A percentile compares a stretch with the other conserved stretches of the same genome.
phyloP scores from a whole-genome alignment of 2,797 vertebrate species.

The Aplochiton taeniatus region DNA sequence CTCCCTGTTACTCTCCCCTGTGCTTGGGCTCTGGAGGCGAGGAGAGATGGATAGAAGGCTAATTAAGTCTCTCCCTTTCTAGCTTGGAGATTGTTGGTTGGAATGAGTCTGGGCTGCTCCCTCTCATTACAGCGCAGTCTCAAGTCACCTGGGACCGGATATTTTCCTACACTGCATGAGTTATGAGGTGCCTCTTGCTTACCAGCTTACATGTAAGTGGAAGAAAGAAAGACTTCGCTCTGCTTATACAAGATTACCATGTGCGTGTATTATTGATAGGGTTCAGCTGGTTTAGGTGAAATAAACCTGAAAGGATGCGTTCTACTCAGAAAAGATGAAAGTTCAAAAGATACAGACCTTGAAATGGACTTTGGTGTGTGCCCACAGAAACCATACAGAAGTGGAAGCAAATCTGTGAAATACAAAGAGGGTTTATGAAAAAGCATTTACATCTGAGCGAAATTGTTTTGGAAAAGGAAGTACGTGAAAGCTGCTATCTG shows the following conservation, averaged over 20 bases:
- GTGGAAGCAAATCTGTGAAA: too few relatives aligned
- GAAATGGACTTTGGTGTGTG: background rate
- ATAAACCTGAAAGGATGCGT: slow-evolving; percentile 21
- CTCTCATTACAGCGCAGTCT: slow-evolving; percentile 55
- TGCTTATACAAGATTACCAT: slow-evolving; percentile 30
- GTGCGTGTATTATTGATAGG: slow-evolving; percentile 34
- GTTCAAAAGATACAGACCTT: slow-evolving; percentile 5
- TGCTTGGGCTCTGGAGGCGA: slow-evolving; percentile 4
- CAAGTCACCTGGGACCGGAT: slow-evolving; percentile 40
- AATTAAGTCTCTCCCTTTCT: slow-evolving; percentile 33
- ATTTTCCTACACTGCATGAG: slow-evolving; percentile 33
- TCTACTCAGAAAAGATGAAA: slow-evolving; percentile 8
- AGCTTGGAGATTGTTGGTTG: background rate
- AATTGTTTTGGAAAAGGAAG: too few relatives aligned
- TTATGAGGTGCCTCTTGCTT: slow-evolving; percentile 26
- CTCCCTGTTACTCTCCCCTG: slow-evolving; percentile 4
- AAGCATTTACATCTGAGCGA: too few relatives aligned
- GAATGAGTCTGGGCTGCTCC: slow-evolving; percentile 4
- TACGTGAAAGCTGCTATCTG: too few relatives aligned
- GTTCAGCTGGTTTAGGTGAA: slow-evolving; percentile 4
- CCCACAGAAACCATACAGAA: too few relatives aligned
- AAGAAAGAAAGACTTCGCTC: slow-evolving; percentile 19
- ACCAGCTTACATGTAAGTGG: slow-evolving; percentile 21
- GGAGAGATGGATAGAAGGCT: slow-evolving; percentile 32
- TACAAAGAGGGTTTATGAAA: too few relatives aligned